These are phyloP conservation scores for Rhabdomys pumilio DNA, from an alignment of 2,797 vertebrate genomes.

Conservation along the genomic window DNA sequence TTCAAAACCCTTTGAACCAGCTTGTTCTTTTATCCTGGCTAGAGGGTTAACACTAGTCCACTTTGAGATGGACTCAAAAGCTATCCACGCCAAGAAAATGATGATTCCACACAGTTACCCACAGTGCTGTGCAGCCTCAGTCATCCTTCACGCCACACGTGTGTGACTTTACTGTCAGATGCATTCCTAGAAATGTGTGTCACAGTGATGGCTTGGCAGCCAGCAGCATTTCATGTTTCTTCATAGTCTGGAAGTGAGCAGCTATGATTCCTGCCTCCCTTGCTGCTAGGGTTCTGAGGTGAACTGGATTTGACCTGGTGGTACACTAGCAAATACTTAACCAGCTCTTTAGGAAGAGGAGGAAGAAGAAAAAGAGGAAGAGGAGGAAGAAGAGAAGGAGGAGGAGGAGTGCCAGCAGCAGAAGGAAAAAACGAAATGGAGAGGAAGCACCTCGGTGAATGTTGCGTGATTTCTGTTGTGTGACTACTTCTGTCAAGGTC, in stretches of 20 bases:
- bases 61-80: not conserved
- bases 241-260: not conserved
- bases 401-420: not conserved
- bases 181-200: not conserved
- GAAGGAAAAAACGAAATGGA: not conserved
- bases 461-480: not conserved
- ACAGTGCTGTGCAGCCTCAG: not conserved
- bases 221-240: not conserved
- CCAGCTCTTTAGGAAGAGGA: not conserved
- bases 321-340: not conserved
- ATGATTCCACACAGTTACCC: not conserved
- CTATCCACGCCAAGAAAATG: not conserved
- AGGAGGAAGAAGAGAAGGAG: no score
- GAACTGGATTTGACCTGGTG: not conserved
- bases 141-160: not conserved
- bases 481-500: not conserved
- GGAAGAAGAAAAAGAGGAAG: rapidly evolving
- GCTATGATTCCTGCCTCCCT: conserved; percentile 36
- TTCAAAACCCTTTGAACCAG: conserved; percentile 21
- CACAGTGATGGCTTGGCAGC: not conserved
- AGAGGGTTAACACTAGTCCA: not conserved
- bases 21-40: not conserved
- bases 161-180: not conserved
- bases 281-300: conserved; percentile 65
- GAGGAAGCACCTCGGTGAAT: no score